Evolutionary conservation across 2,113 vertebrate genomes (phyloP).

Genomic region (Protobothrops mucrosquamatus): DNA sequence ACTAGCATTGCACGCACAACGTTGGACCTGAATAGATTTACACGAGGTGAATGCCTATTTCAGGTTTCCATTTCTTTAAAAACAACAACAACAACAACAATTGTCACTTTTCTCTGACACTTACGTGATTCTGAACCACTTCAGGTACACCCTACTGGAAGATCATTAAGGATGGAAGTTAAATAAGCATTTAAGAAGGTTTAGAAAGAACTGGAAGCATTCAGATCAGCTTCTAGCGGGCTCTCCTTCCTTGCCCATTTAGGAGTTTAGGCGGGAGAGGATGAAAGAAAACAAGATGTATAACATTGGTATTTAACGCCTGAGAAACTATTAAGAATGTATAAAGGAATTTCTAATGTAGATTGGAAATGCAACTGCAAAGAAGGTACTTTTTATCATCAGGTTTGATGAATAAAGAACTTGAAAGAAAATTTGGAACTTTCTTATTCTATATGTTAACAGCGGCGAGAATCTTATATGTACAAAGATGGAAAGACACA

Average conservation of each 20-base stretch:
- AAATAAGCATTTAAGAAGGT: not conserved
- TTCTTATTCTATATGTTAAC: not conserved
- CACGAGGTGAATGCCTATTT: not conserved
- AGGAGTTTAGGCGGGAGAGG: not conserved
- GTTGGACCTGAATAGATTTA: slow-evolving; percentile 15
- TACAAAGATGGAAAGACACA: not conserved
- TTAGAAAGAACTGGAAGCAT: not conserved
- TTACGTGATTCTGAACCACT: not conserved
- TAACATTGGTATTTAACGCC: not conserved
- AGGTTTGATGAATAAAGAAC: not conserved
- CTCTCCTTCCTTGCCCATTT: not conserved
- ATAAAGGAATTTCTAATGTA: not conserved
- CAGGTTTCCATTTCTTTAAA: not conserved
- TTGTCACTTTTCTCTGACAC: slow-evolving; percentile 18
- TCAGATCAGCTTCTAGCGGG: not conserved
- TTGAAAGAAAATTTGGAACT: not conserved
- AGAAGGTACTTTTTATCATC: not conserved
- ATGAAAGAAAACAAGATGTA: not conserved
- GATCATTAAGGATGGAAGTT: not conserved
- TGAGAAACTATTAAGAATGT: not conserved
- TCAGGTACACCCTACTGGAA: not conserved
- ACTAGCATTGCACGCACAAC: slow-evolving; percentile 14
- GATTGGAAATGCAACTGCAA: not conserved
- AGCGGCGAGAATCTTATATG: not conserved
- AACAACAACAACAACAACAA: slow-evolving; percentile 9